Evolutionary conservation across 2,797 vertebrate genomes (phyloP), one percentile per base, ranked within the genome.

Genomic region (Fratercula arctica): DNA sequence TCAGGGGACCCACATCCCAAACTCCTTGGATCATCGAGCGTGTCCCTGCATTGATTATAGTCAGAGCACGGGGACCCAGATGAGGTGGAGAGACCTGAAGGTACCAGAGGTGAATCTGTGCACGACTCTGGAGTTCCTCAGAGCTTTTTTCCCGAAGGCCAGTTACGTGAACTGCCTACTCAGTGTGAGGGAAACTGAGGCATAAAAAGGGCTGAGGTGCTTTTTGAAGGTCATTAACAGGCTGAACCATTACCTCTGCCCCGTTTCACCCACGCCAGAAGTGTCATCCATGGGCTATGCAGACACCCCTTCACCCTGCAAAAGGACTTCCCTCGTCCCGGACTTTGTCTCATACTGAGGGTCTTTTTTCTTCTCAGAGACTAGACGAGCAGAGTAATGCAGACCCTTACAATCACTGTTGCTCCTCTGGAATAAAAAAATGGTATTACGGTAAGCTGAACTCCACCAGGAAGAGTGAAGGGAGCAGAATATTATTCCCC

Each of bases 21-120:
- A 16, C 13, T 16, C 56, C 0, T 0, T 0, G 37, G 72, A 5
- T 61, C 14, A 2, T 0, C 5, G 25, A 14, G 16, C 3, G 15
- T 21, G 8, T 70, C 61, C 66, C 23, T 90, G 70, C 18, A 29
- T 21, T 0, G 2, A 1, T 12, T 53, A 28, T 9, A 41, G 19
- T 8, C 25, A 0, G 15, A 67, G 9, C 3, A 7, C 0, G 2
- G 74, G 23, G 39, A 41, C 8, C 4, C 10, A 3, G 26, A 10
- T 69, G 24, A 69, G 37, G 25, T 11, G 11, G n/a, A 56, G 46
- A 61, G 50, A 39, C 15, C 50, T 39, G 46, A 33, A 11, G 41
- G 33, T 41, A 29, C 16, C 15, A 46, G 16, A 60, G 46, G 29
- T 37, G 33, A 37, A 70, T 13, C 57, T 82, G 16, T 79, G 6